Base-by-base conservation (phyloP, 2,888 invertebrate genomes). In the Lasioglossum zephyrum region DNA sequence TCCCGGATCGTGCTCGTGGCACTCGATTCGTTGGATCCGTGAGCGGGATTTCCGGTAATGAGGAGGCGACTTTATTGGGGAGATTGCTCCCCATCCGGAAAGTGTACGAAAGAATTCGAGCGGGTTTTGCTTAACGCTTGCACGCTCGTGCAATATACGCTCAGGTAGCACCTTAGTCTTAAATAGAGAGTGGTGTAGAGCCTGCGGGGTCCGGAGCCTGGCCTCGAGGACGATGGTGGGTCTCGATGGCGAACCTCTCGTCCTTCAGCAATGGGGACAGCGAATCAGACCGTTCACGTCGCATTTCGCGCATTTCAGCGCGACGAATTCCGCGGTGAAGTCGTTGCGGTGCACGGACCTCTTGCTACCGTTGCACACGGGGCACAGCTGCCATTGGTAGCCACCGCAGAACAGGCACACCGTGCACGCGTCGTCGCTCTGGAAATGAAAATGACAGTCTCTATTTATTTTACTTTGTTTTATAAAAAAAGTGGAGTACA, bases 341-440 rank as follows among this genome's bases (percentile, higher is more conserved):
- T 98, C 98, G 96, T 99, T 99, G 92, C 99, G 96, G 94, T 98
- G 98, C 76, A 98, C 97, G 31, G 99, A 99, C 96, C 99, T 99
- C 96, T 99, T 99, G 95, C 99, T 99, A 53, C 99, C 99, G 93
- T 98, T 98, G 96, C 99, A 99, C 89, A 98, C 97, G 77, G 97
- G 96, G 95, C 99, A 99, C 2, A 99, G 98, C 53, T 99, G 96
- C 85, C 98, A 97, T 72, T 98, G 97, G 96, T 98, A 99, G 0
- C 99, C 99, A 8, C 99, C 99, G 95, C 99, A 99, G 89, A 97
- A 96, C 93, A 97, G 97, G 95, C 99, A 99, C 60, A 88, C 85
- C 0, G 89, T 86, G 84, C 91, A 91, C 18, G 91, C 91, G 72
- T 89, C 90, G 26, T 91, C 91, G 60, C 89, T 91, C 90, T 90